A percentile compares a stretch with the other conserved stretches of the same genome.
Conservation (phyloP, 2,113 vertebrate genomes). For the Carassius auratus region DNA sequence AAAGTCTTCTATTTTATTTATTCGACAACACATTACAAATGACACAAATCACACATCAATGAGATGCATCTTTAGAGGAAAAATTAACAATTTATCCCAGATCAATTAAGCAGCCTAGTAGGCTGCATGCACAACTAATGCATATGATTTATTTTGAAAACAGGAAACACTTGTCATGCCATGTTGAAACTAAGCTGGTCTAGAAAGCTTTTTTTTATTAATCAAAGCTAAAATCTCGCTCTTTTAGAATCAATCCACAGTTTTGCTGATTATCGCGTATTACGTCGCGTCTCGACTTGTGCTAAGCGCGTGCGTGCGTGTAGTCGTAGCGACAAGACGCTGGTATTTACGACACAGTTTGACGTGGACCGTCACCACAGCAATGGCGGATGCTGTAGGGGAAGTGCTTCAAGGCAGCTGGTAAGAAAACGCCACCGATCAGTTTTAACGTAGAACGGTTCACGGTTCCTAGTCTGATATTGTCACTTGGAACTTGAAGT, state of each 20-base stretch:
- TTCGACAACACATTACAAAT: neutral
- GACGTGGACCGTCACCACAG: conserved; percentile 77
- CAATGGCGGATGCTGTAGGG: conserved; percentile 78
- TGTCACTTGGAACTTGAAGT: neutral
- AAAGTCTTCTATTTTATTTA: too few species aligned
- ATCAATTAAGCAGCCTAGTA: neutral
- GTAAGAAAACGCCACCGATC: conserved; percentile 64
- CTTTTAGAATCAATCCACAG: neutral
- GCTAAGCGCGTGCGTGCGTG: neutral
- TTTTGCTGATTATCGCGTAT: neutral
- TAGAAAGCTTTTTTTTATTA: neutral
- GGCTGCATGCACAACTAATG: neutral
- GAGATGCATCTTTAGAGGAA: neutral
- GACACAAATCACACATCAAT: neutral
- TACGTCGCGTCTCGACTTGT: neutral
- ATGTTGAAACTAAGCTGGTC: neutral
- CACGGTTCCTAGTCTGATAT: neutral
- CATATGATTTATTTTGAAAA: neutral
- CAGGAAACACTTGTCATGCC: neutral
- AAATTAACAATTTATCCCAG: neutral
- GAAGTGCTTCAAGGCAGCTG: conserved; percentile 75
- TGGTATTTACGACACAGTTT: conserved; percentile 58
- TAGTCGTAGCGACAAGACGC: neutral
- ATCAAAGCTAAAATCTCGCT: neutral
- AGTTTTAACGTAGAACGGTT: neutral